Evolutionary conservation across 2,797 vertebrate species (phyloP).

Genomic region (Mallotus villosus): DNA sequence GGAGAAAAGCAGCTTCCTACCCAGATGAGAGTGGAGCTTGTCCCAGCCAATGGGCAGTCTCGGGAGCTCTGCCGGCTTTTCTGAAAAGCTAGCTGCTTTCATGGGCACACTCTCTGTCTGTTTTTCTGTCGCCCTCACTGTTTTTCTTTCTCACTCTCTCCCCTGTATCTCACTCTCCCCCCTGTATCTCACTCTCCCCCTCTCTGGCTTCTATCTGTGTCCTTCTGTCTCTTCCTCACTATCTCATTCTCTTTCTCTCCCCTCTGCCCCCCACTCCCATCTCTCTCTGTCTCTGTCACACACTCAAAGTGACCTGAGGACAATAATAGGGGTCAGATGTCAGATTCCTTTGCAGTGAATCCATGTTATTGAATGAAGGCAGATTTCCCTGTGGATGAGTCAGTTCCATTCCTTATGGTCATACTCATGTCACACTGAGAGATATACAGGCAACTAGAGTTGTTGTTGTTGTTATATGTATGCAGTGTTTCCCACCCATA

Average conservation of each 20-base stretch:
- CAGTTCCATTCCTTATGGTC: neutral
- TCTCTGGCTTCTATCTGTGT: neutral
- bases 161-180: neutral
- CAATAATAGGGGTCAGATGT: neutral
- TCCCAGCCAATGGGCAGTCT: conserved; percentile 7
- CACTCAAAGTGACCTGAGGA: neutral
- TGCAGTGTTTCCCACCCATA: no score
- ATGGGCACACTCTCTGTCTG: neutral
- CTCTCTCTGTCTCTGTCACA: neutral
- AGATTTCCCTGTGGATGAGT: neutral
- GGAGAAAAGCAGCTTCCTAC: conserved; percentile 63
- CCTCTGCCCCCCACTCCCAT: neutral
- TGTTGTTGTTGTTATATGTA: no score
- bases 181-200: neutral
- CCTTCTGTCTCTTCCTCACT: neutral
- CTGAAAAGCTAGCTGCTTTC: conserved; percentile 56
- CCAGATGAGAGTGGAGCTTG: conserved; percentile 27
- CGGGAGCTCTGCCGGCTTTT: conserved; percentile 50
- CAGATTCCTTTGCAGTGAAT: neutral
- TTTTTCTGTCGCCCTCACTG: neutral
- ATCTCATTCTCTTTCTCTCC: neutral
- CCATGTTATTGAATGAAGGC: neutral
- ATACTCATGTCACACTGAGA: neutral
- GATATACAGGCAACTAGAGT: neutral
- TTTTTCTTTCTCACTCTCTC: neutral